phyloP scores from a whole-genome alignment of 2,888 invertebrate species.

The Macrophya alboannulata region DNA sequence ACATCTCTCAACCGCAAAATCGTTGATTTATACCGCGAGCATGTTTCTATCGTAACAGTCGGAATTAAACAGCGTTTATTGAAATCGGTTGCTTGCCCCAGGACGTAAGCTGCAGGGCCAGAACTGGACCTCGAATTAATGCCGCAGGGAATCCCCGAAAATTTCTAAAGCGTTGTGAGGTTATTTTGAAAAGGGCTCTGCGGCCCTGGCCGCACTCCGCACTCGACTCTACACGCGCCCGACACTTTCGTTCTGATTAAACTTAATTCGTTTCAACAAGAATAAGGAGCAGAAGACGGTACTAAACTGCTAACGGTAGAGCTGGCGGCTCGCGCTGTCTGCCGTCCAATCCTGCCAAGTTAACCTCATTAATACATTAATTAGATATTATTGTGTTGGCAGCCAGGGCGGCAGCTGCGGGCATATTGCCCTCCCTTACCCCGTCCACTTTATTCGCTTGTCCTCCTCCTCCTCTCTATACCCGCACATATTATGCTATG shows the following conservation, averaged over 20 bases:
- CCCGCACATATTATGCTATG: conserved; percentile 62
- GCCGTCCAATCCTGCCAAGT: conserved; percentile 78
- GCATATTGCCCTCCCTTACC: conserved; percentile 60
- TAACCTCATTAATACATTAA: conserved; percentile 80
- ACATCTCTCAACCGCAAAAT: not conserved
- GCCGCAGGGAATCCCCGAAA: not conserved
- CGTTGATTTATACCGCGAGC: not conserved
- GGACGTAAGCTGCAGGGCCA: not conserved
- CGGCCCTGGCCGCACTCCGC: conserved; percentile 67
- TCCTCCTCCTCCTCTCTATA: conserved; percentile 45
- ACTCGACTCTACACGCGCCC: conserved; percentile 69
- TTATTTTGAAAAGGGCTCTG: conserved; percentile 59
- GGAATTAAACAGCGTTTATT: not conserved
- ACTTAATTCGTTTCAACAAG: conserved; percentile 74
- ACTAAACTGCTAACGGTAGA: conserved; percentile 56
- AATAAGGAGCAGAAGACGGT: conserved; percentile 67
- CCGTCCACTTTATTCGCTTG: conserved; percentile 51
- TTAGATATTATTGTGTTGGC: conserved; percentile 79
- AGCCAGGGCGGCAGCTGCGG: conserved; percentile 78
- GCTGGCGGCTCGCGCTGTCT: conserved; percentile 74
- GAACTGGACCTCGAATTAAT: not conserved
- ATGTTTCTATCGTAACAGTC: not conserved
- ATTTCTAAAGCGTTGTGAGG: not conserved
- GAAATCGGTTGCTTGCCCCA: not conserved
- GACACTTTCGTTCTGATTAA: conserved; percentile 75